These are phyloP conservation scores for Caenorhabditis plicata DNA, from an alignment of 2,888 invertebrate species.

Conservation along the genomic window DNA sequence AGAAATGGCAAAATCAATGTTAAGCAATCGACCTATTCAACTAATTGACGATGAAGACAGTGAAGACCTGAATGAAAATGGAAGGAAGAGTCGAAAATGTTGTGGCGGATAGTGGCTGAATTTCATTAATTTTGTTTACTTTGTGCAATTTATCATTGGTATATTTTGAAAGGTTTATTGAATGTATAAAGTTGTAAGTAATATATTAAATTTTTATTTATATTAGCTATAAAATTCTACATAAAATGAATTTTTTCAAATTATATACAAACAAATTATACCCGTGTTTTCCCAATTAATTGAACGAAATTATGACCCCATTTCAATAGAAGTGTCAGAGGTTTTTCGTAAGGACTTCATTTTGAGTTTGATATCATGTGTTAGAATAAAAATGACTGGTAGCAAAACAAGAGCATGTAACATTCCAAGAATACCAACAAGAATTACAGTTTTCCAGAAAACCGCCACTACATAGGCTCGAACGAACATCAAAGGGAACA, in stretches of 20 bases:
- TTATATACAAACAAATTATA: neutral
- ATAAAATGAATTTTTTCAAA: too few relatives aligned
- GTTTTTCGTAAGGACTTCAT: too few relatives aligned
- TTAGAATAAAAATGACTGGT: slow-evolving; percentile 56
- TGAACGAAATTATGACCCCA: neutral
- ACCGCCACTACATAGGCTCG: slow-evolving; percentile 63
- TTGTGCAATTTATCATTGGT: too few relatives aligned
- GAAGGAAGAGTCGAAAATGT: slow-evolving; percentile 7
- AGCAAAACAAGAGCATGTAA: slow-evolving; percentile 59
- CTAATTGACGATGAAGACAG: slow-evolving; percentile 24
- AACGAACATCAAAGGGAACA: slow-evolving; percentile 61
- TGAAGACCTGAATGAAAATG: neutral
- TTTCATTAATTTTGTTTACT: neutral
- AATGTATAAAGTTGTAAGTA: too few relatives aligned
- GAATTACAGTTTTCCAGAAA: slow-evolving; percentile 63
- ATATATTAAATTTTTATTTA: neutral
- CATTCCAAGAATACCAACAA: slow-evolving; percentile 58
- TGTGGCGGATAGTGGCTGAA: slow-evolving; percentile 1
- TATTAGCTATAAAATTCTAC: too few relatives aligned
- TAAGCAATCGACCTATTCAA: slow-evolving; percentile 14
- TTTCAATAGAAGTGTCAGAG: too few relatives aligned
- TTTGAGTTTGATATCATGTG: slow-evolving; percentile 47
- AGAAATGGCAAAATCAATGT: slow-evolving; percentile 1
- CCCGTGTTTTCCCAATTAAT: neutral
- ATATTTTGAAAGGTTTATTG: too few relatives aligned